Percentiles rank a stretch among this genome's conserved stretches.
phyloP scores from a whole-genome alignment of 2,113 vertebrate genomes.

The Sturnus vulgaris region DNA sequence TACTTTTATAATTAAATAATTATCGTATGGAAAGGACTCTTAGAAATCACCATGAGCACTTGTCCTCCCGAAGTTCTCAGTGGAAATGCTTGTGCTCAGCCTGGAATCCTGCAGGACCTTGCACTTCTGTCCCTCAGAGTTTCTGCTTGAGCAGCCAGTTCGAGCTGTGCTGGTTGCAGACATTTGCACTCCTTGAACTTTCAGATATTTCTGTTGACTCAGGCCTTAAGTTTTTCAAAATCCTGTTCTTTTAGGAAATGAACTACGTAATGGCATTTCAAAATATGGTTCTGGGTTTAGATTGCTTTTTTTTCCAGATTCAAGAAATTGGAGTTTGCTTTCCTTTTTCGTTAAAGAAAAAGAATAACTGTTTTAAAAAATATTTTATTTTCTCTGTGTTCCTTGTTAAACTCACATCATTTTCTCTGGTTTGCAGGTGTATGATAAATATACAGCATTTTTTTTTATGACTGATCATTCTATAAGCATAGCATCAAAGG shows the following conservation, averaged over 20 bases:
- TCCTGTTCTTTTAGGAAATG: background rate
- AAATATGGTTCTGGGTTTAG: background rate
- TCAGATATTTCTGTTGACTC: background rate
- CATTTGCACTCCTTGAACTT: background rate
- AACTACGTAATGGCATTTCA: background rate
- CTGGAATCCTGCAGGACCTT: background rate
- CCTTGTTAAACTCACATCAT: background rate
- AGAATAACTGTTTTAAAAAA: background rate
- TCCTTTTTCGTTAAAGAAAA: background rate
- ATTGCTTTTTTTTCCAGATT: background rate
- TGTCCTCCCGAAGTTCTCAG: background rate
- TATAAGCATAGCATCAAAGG: background rate
- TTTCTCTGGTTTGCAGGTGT: background rate
- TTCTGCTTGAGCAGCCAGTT: background rate
- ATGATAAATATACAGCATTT: background rate
- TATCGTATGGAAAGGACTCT: background rate
- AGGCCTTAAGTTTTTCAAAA: background rate
- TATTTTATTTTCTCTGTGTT: background rate
- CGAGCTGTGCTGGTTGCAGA: background rate
- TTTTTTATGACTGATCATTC: background rate
- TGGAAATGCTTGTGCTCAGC: background rate
- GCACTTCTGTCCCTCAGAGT: background rate
- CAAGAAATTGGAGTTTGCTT: background rate
- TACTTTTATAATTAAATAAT: background rate
- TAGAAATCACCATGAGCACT: background rate